Evolutionary conservation across 2,888 invertebrate species (phyloP), one percentile per base, ranked within the genome.

Genomic region (Luperina nickerlii): DNA sequence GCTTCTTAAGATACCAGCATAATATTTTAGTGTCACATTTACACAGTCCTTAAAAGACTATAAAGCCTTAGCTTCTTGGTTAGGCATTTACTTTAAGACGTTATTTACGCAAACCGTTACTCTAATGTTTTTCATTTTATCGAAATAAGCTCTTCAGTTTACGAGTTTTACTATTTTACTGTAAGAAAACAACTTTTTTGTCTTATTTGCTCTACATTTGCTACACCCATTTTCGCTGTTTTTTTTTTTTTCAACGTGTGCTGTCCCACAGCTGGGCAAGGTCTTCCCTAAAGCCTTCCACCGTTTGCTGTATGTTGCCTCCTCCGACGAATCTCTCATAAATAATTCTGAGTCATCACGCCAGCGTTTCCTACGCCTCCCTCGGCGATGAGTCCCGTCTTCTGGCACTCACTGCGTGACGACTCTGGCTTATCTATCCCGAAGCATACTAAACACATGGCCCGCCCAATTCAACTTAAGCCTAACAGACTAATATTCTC

Each of bases 1-100:
- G 83, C 60, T 48, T 68, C 82, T 1, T 75, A 27, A 32, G 57
- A 74, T 65, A 76, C 76, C 18, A 20, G 68, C 45, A 57, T 32
- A 38, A 82, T 82, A 76, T 82, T 68, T 68, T 51, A 68, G 20
- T 45, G 67, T 42, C 51, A 68, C 67, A 67, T 84, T 83, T 68
- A 72, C 83, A 82, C 69, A 69, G 63, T 42, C 82, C 65, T 69
- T 81, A 69, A 65, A 76, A 69, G 57, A 51, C 62, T 68, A 27
- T 27, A 48, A 57, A 32, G 18, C 9, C 1, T 38, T 48, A 27
- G 24, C 48, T 79, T 42, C 60, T 66, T 60, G 38, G 18, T 51
- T 74, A 38, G 38, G 38, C 24, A 51, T 11, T 51, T 60, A 66
- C 66, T 81, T 69, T 74, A 72, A 57, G 45, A 65, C 38, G 15